These are phyloP conservation scores for Orthonychiurus folsomi DNA, from an alignment of 2,888 invertebrate species.

Conservation along the genomic window DNA sequence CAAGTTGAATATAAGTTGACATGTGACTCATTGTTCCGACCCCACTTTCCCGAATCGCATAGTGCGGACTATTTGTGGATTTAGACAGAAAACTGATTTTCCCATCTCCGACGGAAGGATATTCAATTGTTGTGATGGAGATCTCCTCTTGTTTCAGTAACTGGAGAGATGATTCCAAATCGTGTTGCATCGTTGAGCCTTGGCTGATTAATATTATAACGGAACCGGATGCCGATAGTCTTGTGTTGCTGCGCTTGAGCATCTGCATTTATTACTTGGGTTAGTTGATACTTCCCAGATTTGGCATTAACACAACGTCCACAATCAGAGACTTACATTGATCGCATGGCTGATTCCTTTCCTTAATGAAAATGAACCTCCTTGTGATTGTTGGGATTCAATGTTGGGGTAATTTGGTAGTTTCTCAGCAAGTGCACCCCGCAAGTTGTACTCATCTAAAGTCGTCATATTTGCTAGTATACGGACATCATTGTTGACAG, in stretches of 20 bases:
- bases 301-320: too few species aligned
- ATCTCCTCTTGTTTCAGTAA: conserved; percentile 47
- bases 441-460: conserved; percentile 26
- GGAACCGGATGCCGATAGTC: conserved; percentile 45
- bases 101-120: conserved; percentile 34
- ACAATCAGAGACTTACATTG: conserved; percentile 40
- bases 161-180: conserved; percentile 46
- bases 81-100: conserved; percentile 34
- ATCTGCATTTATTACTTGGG: too few species aligned
- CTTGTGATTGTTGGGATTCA: conserved; percentile 24
- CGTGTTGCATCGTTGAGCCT: conserved; percentile 48
- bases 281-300: too few species aligned
- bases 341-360: conserved; percentile 39
- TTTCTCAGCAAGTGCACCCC: conserved; percentile 37
- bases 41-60: conserved; percentile 36
- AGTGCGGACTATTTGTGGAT: conserved; percentile 36
- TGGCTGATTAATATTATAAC: conserved; percentile 52
- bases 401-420: conserved; percentile 39
- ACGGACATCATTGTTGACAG: conserved; percentile 40
- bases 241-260: conserved; percentile 43
- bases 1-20: conserved; percentile 16
- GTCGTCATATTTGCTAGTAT: conserved; percentile 38
- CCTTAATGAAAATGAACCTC: conserved; percentile 33
- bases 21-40: conserved; percentile 39
- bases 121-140: conserved; percentile 48